Evolutionary conservation across 2,888 invertebrate species (phyloP), one percentile per base, ranked within the genome.

Genomic region (Acleris cristana): DNA sequence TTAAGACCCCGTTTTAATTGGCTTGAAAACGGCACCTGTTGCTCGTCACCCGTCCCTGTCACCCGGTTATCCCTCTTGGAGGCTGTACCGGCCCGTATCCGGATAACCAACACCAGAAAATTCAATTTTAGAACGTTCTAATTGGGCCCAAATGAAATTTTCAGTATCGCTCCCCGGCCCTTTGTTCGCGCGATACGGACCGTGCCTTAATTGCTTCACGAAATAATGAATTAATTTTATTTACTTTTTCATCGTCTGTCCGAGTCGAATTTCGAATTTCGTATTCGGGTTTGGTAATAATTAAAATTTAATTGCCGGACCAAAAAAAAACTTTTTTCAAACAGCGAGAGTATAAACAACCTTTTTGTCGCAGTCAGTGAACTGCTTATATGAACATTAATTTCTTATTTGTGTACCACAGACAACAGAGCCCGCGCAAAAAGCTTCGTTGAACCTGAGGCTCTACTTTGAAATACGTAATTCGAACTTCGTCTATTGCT

Each of bases 1-100:
- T 93, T 93, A 92, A 89, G 91, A 88, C 80, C 83, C 82, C 79
- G 80, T 92, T 92, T 93, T 93, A 93, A 93, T 93, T 93, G 92
- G 92, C 88, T 86, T 76, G 78, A 86, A 84, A 87, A 79, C 80
- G 84, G 86, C 90, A 93, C 93, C 92, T 93, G 93, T 93, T 93
- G 93, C 90, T 70, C 67, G 52, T 74, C 76, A 67, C 69, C 74
- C 74, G 75, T 85, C 86, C 70, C 80, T 79, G 69, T 81, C 79
- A 8, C 70, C 23, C 78, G 80, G 89, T 88, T 85, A 65, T 65
- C 60, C 85, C 87, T 89, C 87, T 75, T 73, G 19, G 55, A 51
- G 55, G 66, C 61, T 72, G 76, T 75, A 82, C 72, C 86, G 91
- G 86, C 92, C 92, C 92, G 90, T 90, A 88, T 83, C 88, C 85